Base-by-base conservation (phyloP, 2,888 invertebrate genomes). In the Creontiades dilutus region DNA sequence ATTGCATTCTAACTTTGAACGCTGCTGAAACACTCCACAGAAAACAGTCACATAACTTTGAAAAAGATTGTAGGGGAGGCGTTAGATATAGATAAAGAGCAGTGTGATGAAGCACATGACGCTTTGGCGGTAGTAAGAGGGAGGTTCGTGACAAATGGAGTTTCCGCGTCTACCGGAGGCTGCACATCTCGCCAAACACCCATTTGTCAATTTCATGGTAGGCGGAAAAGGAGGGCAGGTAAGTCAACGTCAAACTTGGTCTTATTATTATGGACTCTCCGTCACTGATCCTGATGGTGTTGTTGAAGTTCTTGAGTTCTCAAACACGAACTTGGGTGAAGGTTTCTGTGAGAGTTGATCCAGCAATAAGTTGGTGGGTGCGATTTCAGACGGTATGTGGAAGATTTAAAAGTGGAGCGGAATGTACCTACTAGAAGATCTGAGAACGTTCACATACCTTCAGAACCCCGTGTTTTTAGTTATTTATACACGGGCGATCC, bases 151-250 rank as follows among this genome's bases (percentile, higher is more conserved):
- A 85, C 61, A 85, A 85, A 85, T 85, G 85, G 61, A 61, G 57
- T 84, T 84, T 84, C 84, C 55, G 84, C 84, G 84, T 28, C 61
- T 85, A 52, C 19, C 85, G 61, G 85, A n/a, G 85, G 14, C 37
- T 37, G 16, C 57, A 61, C 46, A 57, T 85, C 85, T 61, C 85
- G 46, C 85, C 85, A 85, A 85, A 85, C 52, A 46, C 16, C 61
- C 85, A 85, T 85, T 85, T 85, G 85, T 85, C 85, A 61, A 85
- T 85, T 85, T 85, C 85, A 85, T 61, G 85, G n/a, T 80, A 80
- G 16, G 46, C 16, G 46, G 46, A 46, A 46, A n/a, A 80, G 47
- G 46, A 80, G 28, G 37, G 47, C 37, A 80, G 68, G 68, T 68
- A 68, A 68, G 68, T 68, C 68, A 68, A 68, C 68, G 68, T 68